Evolutionary conservation across 2,888 invertebrate species (phyloP).

Genomic region (Ornithoptera alexandrae): DNA sequence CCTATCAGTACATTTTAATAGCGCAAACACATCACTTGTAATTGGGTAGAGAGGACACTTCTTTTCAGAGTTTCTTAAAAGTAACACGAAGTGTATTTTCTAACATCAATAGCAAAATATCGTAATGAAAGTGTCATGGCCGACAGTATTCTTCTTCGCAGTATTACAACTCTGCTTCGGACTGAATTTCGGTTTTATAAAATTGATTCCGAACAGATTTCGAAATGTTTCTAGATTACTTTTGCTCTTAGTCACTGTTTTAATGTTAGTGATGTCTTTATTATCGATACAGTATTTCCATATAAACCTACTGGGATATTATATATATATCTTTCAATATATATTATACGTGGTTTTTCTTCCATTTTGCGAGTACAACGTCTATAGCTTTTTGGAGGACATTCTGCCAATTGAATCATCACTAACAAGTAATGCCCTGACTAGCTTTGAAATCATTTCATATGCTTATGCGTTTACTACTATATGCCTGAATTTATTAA

Average conservation of each 20-base stretch:
- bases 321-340: slow-evolving; percentile 7
- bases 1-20: neutral
- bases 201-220: neutral
- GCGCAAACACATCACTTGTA: neutral
- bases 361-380: neutral
- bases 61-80: neutral
- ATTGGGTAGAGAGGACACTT: neutral
- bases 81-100: neutral
- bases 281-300: slow-evolving; percentile 2
- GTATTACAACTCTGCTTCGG: slow-evolving; percentile 5
- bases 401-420: neutral
- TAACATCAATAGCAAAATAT: neutral
- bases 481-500: neutral
- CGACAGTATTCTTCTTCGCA: slow-evolving; percentile 4
- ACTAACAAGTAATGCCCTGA: neutral
- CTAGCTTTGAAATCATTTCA: neutral
- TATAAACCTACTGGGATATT: neutral
- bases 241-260: neutral
- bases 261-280: neutral
- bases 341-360: neutral
- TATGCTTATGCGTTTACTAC: neutral
- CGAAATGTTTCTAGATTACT: neutral
- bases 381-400: slow-evolving; percentile 2
- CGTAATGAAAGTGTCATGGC: neutral
- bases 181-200: slow-evolving; percentile 5